These are phyloP conservation scores for Neodontobutis hainanensis DNA, from an alignment of 2,113 vertebrate species.

Conservation along the genomic window DNA sequence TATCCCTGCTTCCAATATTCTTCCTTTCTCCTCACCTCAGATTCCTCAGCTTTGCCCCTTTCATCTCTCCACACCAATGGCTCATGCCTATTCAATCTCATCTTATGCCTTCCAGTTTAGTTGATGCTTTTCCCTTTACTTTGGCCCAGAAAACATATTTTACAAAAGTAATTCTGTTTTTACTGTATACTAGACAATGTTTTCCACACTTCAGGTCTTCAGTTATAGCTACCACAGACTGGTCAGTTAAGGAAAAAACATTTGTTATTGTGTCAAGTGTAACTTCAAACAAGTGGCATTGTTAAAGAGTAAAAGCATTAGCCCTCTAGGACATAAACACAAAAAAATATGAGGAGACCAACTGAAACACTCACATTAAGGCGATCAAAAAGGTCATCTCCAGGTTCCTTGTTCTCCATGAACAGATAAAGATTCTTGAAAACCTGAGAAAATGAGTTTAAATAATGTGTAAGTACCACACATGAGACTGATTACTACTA, in stretches of 20 bases:
- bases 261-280: neutral
- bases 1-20: constrained; percentile 41
- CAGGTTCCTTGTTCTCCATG: constrained; percentile 74
- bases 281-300: neutral
- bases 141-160: constrained; percentile 20
- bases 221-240: neutral
- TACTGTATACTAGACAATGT: neutral
- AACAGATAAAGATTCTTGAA: constrained; percentile 85
- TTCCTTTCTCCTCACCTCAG: constrained; percentile 32
- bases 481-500: too few relatives aligned
- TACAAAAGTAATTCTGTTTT: constrained; percentile 24
- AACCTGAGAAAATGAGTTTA: constrained; percentile 71
- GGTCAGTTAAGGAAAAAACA: neutral
- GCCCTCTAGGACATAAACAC: too few relatives aligned
- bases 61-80: constrained; percentile 55
- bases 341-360: neutral
- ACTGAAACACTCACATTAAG: constrained; percentile 64
- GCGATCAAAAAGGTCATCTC: constrained; percentile 81
- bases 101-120: constrained; percentile 47
- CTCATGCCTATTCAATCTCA: constrained; percentile 58
- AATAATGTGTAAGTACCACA: neutral
- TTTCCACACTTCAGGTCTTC: neutral
- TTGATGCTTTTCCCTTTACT: constrained; percentile 11
- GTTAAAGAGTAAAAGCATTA: neutral
- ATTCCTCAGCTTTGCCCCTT: constrained; percentile 51